These are phyloP conservation scores for Bombylius major DNA, from an alignment of 2,888 invertebrate species.

Conservation along the genomic window DNA sequence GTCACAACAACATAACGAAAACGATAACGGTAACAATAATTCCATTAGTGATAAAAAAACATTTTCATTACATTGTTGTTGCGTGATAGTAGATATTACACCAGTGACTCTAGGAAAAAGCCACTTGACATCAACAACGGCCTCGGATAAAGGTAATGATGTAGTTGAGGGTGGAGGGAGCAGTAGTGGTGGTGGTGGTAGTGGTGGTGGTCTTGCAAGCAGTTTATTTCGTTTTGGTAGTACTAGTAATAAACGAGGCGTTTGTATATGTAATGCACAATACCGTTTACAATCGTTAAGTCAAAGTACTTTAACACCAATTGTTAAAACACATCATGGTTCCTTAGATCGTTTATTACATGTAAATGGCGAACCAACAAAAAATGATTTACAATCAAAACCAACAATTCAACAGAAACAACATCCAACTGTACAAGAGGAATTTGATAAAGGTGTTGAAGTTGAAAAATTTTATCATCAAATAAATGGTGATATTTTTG, in stretches of 20 bases:
- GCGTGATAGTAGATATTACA: slow-evolving; percentile 40
- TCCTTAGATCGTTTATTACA: slow-evolving; percentile 33
- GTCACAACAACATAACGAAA: slow-evolving; percentile 25
- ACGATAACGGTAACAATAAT: slow-evolving; percentile 26
- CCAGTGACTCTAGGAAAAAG: slow-evolving; percentile 28
- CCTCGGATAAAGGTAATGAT: slow-evolving; percentile 36
- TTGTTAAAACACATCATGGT: slow-evolving; percentile 33
- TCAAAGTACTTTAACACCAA: slow-evolving; percentile 26
- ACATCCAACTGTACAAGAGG: slow-evolving; percentile 21
- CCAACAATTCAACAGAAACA: slow-evolving; percentile 18
- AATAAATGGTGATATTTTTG: slow-evolving; percentile 36
- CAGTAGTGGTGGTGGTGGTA: slow-evolving; percentile 28
- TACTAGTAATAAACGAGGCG: slow-evolving; percentile 29
- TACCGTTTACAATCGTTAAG: slow-evolving; percentile 30
- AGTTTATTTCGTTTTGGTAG: slow-evolving; percentile 33
- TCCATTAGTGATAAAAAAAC: slow-evolving; percentile 37
- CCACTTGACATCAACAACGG: slow-evolving; percentile 29
- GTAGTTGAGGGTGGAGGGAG: slow-evolving; percentile 28
- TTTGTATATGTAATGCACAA: slow-evolving; percentile 36
- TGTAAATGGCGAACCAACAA: neutral
- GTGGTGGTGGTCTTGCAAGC: slow-evolving; percentile 31
- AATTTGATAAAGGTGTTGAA: slow-evolving; percentile 34
- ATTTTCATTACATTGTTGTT: slow-evolving; percentile 39
- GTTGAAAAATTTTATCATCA: slow-evolving; percentile 37
- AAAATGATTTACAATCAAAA: slow-evolving; percentile 15